Evolutionary conservation across 2,113 vertebrate species (phyloP).

Genomic region (Mobula hypostoma): DNA sequence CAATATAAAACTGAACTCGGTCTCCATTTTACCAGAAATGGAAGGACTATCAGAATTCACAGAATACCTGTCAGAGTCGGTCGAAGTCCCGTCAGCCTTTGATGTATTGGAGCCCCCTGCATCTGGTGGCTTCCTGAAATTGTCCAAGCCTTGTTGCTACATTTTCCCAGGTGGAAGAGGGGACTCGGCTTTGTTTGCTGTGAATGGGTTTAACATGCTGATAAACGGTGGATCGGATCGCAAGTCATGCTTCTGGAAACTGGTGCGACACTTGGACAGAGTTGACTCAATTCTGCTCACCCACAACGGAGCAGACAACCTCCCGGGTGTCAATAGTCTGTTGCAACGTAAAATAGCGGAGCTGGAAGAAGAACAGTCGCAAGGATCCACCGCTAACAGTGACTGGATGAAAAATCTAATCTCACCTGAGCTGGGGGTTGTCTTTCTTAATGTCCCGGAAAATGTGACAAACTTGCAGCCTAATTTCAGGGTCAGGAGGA

Average conservation of each 20-base stretch:
- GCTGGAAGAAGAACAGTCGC: slow-evolving; percentile 86
- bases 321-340: slow-evolving; percentile 94
- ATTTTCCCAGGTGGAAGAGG: slow-evolving; percentile 89
- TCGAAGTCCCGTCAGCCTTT: slow-evolving; percentile 93
- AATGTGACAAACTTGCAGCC: slow-evolving; percentile 73
- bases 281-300: slow-evolving; percentile 93
- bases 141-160: slow-evolving; percentile 95
- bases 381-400: slow-evolving; percentile 85
- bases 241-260: slow-evolving; percentile 95
- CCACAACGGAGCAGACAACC: slow-evolving; percentile 84
- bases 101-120: slow-evolving; percentile 90
- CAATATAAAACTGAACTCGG: slow-evolving; percentile 87
- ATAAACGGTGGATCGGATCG: slow-evolving; percentile 91
- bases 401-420: slow-evolving; percentile 98
- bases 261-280: slow-evolving; percentile 86
- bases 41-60: slow-evolving; percentile 96
- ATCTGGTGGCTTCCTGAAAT: slow-evolving; percentile 89
- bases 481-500: slow-evolving; percentile 70
- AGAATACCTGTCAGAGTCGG: slow-evolving; percentile 90
- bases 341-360: slow-evolving; percentile 85
- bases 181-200: slow-evolving; percentile 87
- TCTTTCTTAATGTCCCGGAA: slow-evolving; percentile 88
- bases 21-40: slow-evolving; percentile 85
- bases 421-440: slow-evolving; percentile 87
- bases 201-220: slow-evolving; percentile 97